Evolutionary conservation across 1,140 invertebrate species (phyloP).

Genomic region (Conus betulinus): DNA sequence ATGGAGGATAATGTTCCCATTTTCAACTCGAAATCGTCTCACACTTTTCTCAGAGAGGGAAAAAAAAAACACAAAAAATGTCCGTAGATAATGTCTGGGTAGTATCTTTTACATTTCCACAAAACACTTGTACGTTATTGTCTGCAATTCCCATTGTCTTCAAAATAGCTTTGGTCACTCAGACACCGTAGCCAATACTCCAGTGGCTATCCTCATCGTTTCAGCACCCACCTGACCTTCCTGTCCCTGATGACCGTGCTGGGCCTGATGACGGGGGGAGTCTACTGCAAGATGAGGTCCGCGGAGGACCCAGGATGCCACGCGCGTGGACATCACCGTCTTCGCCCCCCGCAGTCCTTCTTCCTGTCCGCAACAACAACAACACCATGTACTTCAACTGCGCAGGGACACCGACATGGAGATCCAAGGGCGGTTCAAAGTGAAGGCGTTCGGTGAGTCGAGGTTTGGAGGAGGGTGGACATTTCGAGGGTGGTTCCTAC

Average conservation of each 20-base stretch:
- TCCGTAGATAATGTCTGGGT: no score
- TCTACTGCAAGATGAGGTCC: slow-evolving; percentile 50
- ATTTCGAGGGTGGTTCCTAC: no score
- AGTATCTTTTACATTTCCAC: no score
- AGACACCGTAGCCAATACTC: no score
- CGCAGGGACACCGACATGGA: slow-evolving; percentile 53
- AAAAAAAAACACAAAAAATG: no score
- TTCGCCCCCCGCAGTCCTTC: slow-evolving; percentile 56
- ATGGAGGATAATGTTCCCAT: no score
- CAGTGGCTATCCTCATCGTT: slow-evolving; percentile 17
- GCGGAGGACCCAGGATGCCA: slow-evolving; percentile 31
- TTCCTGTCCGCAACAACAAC: slow-evolving; percentile 50
- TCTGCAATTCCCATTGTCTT: no score
- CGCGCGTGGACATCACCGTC: slow-evolving; percentile 60
- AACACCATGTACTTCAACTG: slow-evolving; percentile 58
- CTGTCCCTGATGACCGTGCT: slow-evolving; percentile 56
- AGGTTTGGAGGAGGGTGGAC: no score
- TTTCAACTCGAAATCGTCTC: no score
- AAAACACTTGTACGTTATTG: no score
- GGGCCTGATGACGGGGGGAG: slow-evolving; percentile 54
- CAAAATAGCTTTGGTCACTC: no score
- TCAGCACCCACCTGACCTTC: slow-evolving; percentile 58
- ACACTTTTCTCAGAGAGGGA: no score
- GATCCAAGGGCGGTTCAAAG: slow-evolving; percentile 33
- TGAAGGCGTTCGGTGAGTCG: slow-evolving; percentile 59